phyloP scores from a whole-genome alignment of 2,888 invertebrate species.

The Trilocha varians region DNA sequence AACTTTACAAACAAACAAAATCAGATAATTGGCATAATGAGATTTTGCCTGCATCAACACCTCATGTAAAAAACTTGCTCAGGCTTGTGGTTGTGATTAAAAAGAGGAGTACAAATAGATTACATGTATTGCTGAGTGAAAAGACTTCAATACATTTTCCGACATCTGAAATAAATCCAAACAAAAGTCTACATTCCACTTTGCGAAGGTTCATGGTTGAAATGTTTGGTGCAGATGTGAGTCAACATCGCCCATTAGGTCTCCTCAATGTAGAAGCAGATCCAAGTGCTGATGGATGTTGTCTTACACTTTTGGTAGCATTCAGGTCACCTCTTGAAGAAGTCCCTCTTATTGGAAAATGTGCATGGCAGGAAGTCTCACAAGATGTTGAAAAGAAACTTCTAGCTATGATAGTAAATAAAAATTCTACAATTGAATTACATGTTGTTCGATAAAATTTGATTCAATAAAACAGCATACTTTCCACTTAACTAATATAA shows the following conservation, averaged over 20 bases:
- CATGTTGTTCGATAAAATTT: conserved; percentile 82
- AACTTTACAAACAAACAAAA: conserved; percentile 53
- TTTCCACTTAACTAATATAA: no score
- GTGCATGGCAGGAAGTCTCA: conserved; percentile 89
- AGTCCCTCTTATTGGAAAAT: conserved; percentile 89
- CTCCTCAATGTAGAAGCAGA: conserved; percentile 83
- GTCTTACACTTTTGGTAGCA: conserved; percentile 86
- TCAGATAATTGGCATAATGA: conserved; percentile 77
- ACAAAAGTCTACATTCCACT: conserved; percentile 88
- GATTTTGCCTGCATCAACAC: conserved; percentile 78
- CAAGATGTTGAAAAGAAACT: conserved; percentile 79
- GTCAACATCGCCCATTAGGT: conserved; percentile 88
- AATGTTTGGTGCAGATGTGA: conserved; percentile 90
- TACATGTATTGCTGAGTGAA: conserved; percentile 90
- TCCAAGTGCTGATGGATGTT: conserved; percentile 80
- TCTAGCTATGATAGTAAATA: conserved; percentile 77
- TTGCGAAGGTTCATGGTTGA: conserved; percentile 92
- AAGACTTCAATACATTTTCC: conserved; percentile 88
- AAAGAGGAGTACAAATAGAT: conserved; percentile 84
- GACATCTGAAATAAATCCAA: conserved; percentile 89
- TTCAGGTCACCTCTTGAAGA: conserved; percentile 90
- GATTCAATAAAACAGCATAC: no score
- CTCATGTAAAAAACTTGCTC: conserved; percentile 82
- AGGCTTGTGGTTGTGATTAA: conserved; percentile 86
- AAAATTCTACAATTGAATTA: conserved; percentile 85